Evolutionary conservation across 2,888 invertebrate genomes (phyloP).

Genomic region (Lysandra bellargus): DNA sequence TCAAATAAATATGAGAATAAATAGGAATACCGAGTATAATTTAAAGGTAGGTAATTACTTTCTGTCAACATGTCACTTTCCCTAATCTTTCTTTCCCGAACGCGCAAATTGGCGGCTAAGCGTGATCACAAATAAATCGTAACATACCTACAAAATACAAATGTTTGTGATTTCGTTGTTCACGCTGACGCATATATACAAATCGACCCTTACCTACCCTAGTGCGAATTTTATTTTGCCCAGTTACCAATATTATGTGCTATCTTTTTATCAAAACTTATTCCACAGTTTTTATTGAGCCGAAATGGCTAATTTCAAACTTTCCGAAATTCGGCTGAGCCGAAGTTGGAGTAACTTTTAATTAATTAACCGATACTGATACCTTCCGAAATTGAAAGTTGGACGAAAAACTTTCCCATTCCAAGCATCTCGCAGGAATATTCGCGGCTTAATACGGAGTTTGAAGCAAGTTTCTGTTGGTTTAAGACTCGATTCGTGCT

Average conservation of each 20-base stretch:
- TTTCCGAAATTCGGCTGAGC: background rate
- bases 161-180: too few species aligned
- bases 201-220: too few species aligned
- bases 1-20: too few species aligned
- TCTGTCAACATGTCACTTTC: too few species aligned
- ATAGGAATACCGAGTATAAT: too few species aligned
- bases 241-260: background rate
- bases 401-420: background rate
- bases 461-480: constrained; percentile 2
- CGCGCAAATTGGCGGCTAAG: too few species aligned
- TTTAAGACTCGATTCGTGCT: background rate
- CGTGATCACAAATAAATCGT: too few species aligned
- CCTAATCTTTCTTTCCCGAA: too few species aligned
- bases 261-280: background rate
- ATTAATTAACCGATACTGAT: constrained; percentile 15
- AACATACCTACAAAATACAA: too few species aligned
- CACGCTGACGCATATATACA: too few species aligned
- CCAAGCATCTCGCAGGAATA: background rate
- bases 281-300: background rate
- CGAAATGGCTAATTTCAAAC: background rate
- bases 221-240: background rate
- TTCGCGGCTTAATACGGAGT: constrained; percentile 4
- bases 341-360: background rate
- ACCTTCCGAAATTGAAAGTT: background rate
- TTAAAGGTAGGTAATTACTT: too few species aligned